Conservation (phyloP, 2,113 vertebrate genomes). For the Salvelinus alpinus region DNA sequence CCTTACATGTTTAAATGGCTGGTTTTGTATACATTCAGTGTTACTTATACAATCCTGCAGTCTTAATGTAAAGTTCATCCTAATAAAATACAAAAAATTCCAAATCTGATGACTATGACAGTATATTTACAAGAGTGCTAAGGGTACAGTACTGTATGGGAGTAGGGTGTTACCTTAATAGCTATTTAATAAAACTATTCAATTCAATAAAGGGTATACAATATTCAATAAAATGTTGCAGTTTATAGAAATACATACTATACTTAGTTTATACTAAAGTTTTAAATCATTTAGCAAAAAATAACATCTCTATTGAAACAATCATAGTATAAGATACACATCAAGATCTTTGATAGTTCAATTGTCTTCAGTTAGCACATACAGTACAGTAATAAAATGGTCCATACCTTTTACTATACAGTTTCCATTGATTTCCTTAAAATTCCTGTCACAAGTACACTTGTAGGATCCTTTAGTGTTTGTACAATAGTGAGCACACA, state of each 20-base stretch:
- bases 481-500: conserved; percentile 89
- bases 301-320: background rate
- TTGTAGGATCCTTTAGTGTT: conserved; percentile 93
- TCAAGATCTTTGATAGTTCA: background rate
- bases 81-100: too few relatives aligned
- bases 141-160: too few relatives aligned
- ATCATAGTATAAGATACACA: background rate
- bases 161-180: too few relatives aligned
- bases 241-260: background rate
- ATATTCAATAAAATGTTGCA: background rate
- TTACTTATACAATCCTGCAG: too few relatives aligned
- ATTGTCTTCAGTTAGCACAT: background rate
- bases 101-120: background rate
- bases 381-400: background rate
- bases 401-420: conserved; percentile 91
- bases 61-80: background rate
- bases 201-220: background rate
- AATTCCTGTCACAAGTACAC: conserved; percentile 91
- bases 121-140: too few relatives aligned
- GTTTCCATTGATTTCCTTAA: conserved; percentile 85
- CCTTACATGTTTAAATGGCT: too few relatives aligned
- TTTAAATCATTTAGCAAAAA: background rate
- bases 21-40: too few relatives aligned
- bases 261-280: background rate
- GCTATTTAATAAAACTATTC: too few relatives aligned